Evolutionary conservation across 2,888 invertebrate species (phyloP), one percentile per base, ranked within the genome.

Genomic region (Oxystoma pomonae): DNA sequence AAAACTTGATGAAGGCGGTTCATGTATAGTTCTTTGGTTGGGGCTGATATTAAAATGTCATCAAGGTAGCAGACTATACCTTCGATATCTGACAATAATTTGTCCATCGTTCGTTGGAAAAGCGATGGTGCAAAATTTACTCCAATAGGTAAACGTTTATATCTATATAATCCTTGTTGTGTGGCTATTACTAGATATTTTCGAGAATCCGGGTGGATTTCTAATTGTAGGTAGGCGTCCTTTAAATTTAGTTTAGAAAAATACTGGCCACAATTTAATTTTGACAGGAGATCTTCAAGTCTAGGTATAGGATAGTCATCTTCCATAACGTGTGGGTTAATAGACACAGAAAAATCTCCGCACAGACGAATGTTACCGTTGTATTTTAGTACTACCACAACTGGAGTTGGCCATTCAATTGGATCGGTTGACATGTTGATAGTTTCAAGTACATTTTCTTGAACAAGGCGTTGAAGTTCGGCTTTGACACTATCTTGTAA

Each of bases 351-450:
- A 57, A 66, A 69, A 66, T 70, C 66, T 17, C 65, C 69, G 62
- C 69, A 72, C 16, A 72, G 62, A 20, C 70, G 51, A 17, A 73
- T 52, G 3, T 56, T 68, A 1, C 68, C 71, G 55, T 67, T 70
- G 57, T 67, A 63, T 58, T 70, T 71, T 5, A 69, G 17, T 16
- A 55, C 59, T 20, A 71, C 53, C 1, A 71, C 70, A 16, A 68
- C 62, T 1, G 71, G 69, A 35, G 71, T 67, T 16, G 68, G 66
- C 70, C 71, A 71, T 64, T 68, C 67, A 53, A 70, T 71, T 3
- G 66, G 65, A 16, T 60, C 68, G 9, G 50, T 49, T 7, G 61
- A 59, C 19, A 65, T 61, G 50, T 72, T 64, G 1, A 71, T 65
- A 17, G 65, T 68, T 67, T 70, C 68, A 22, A 72, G 56, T 20